Conservation (phyloP, 2,797 vertebrate genomes). For the Phoebastria nigripes region DNA sequence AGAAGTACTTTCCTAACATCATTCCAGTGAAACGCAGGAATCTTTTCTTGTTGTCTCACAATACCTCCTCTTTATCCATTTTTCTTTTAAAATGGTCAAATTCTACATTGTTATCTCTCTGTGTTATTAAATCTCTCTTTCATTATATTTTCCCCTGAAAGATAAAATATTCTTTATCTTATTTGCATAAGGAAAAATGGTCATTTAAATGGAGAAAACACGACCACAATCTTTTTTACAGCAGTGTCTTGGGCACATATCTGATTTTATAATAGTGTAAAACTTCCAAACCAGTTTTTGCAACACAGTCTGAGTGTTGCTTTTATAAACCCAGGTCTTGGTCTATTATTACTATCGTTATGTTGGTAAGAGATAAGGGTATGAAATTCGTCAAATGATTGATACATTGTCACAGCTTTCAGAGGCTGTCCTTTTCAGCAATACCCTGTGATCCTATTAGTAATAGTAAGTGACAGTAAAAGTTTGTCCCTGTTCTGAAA, state of each 20-base stretch:
- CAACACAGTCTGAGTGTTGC: neutral
- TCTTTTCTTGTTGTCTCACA: neutral
- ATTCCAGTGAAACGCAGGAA: slow-evolving; percentile 15
- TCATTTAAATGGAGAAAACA: neutral
- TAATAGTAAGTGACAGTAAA: neutral
- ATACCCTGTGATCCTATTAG: neutral
- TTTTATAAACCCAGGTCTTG: neutral
- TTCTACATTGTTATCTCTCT: neutral
- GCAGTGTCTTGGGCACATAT: neutral
- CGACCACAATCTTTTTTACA: neutral
- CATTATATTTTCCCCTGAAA: neutral
- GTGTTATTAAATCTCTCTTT: neutral
- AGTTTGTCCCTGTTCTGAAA: neutral
- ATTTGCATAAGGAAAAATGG: neutral
- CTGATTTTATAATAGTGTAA: neutral
- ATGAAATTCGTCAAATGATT: neutral
- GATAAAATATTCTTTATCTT: neutral
- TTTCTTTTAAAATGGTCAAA: neutral
- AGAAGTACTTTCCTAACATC: slow-evolving; percentile 35
- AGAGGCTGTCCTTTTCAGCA: neutral
- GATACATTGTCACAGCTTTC: neutral
- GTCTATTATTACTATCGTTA: neutral
- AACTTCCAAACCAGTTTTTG: neutral
- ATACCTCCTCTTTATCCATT: neutral
- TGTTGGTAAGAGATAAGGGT: neutral